These are phyloP conservation scores for Halictus rubicundus DNA, from an alignment of 1,140 invertebrate genomes.

Conservation along the genomic window DNA sequence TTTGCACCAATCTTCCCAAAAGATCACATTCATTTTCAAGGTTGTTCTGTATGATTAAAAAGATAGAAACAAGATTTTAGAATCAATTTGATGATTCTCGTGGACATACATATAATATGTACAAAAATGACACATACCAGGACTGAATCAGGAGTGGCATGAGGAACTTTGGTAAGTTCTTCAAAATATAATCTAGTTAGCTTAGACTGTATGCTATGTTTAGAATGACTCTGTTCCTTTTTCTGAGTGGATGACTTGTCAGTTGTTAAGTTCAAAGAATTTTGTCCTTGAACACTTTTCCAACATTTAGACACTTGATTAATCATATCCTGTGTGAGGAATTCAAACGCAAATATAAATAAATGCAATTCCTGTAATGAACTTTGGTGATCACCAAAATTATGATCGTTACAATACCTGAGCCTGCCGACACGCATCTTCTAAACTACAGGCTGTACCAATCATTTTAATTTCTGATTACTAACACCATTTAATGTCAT, in stretches of 20 bases:
- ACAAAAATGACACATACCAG: constrained; percentile 67
- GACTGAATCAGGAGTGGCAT: constrained; percentile 78
- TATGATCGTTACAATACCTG: constrained; percentile 67
- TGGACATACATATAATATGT: not conserved
- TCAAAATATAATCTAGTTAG: constrained; percentile 79
- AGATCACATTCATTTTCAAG: constrained; percentile 89
- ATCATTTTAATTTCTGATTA: constrained; percentile 74
- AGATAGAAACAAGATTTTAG: constrained; percentile 1
- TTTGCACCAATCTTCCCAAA: constrained; percentile 90
- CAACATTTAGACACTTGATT: constrained; percentile 72
- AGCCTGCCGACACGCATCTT: constrained; percentile 77
- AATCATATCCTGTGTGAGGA: constrained; percentile 73
- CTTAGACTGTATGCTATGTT: constrained; percentile 77
- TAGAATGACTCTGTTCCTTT: constrained; percentile 74
- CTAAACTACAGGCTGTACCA: constrained; percentile 73
- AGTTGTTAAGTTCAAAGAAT: constrained; percentile 60
- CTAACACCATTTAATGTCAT: constrained; percentile 74
- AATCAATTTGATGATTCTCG: not conserved
- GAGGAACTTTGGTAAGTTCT: constrained; percentile 76
- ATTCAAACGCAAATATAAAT: constrained; percentile 12
- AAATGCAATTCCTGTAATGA: not conserved
- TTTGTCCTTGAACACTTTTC: constrained; percentile 67
- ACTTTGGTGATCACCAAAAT: not conserved
- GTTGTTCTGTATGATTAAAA: constrained; percentile 79
- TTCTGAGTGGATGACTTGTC: constrained; percentile 72